Evolutionary conservation across 2,888 invertebrate genomes (phyloP), one percentile per base, ranked within the genome.

Genomic region (Hirtodrosophila trivittata): DNA sequence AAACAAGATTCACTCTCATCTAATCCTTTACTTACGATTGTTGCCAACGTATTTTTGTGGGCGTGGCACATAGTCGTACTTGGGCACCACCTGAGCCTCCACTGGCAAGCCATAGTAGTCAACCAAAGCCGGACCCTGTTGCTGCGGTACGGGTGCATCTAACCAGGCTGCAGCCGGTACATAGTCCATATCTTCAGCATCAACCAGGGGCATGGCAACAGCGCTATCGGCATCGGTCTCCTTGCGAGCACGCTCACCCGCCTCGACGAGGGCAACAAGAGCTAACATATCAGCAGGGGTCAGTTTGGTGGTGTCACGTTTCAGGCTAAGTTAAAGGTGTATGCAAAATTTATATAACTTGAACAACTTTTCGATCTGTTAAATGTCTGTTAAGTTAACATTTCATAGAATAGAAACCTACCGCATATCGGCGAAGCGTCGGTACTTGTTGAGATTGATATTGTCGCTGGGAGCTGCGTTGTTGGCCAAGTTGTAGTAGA

Each of bases 221-320:
- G 49, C 66, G 30, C 45, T 63, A 4, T 89, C 89, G 8, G 65
- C 67, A 47, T 90, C 90, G 30, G 75, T 76, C 12, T 90, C 90
- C 52, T 89, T 88, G 50, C 90, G 88, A 4, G 91, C 89, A 4
- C 90, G 86, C 69, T 90, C 90, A 1, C 91, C 90, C 14, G 90
- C 90, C 56, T 90, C 90, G 12, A 91, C 90, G 8, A 90, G 69
- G 10, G 91, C 90, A 12, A 90, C 89, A 37, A 90, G 67, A 5
- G 90, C 91, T 65, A 90, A 55, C 90, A 90, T 90, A 76, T 90
- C 90, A 39, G 91, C 91, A 10, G 90, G 90, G 9, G 90, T 90
- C 26, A 90, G 58, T 58, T 91, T 90, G 32, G 90, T 89, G 12
- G 89, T 87, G 58, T 90, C 91, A 14, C 90, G 89, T 54, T 91